These are phyloP conservation scores for Ctenoplectra terminalis DNA, from an alignment of 1,140 invertebrate species.

Conservation along the genomic window DNA sequence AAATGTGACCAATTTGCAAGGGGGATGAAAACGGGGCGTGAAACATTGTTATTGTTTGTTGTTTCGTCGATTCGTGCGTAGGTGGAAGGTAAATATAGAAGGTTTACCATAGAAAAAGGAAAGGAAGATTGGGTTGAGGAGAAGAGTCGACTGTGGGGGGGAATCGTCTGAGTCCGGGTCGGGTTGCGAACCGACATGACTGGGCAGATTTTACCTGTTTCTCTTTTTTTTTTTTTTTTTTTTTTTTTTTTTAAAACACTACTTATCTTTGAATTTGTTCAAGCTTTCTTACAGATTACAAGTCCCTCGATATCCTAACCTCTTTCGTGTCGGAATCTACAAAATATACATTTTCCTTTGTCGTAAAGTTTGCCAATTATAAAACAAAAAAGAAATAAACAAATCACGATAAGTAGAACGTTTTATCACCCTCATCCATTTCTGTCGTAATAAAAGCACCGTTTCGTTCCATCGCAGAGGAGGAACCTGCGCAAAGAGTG, in stretches of 20 bases:
- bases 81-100: constrained; percentile 10
- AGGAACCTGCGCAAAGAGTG: neutral
- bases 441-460: neutral
- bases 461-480: neutral
- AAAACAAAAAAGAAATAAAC: too few species aligned
- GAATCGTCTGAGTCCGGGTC: neutral
- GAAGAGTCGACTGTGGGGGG: neutral
- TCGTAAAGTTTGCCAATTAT: too few species aligned
- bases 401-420: neutral
- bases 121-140: neutral
- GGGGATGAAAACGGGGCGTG: neutral
- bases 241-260: neutral
- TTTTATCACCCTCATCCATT: neutral
- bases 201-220: neutral
- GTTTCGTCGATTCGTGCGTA: neutral
- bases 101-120: neutral
- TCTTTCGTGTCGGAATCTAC: too few species aligned
- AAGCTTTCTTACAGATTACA: neutral
- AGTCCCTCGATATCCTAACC: too few species aligned
- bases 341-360: too few species aligned
- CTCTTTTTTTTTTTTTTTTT: too few species aligned
- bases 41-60: neutral
- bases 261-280: neutral
- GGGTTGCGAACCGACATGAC: neutral
- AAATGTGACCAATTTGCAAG: neutral